Evolutionary conservation across 2,113 vertebrate species (phyloP).

Genomic region (Crotophaga sulcirostris): DNA sequence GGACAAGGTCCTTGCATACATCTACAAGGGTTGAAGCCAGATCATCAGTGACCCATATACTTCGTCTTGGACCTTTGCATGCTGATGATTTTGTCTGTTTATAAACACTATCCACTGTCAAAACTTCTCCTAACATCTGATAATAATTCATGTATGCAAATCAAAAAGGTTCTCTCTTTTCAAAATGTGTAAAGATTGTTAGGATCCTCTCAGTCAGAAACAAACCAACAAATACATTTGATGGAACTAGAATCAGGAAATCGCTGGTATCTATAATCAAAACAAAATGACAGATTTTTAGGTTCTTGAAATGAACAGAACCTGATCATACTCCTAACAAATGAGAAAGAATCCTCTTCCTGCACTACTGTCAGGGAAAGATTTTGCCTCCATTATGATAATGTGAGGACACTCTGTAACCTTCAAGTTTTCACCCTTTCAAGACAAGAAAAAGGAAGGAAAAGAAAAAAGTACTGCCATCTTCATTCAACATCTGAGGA

Average conservation of each 20-base stretch:
- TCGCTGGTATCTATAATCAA: not conserved
- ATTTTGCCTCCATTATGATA: not conserved
- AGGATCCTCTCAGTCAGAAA: not conserved
- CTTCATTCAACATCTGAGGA: not conserved
- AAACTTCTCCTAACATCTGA: not conserved
- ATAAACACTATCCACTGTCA: not conserved
- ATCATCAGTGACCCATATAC: not conserved
- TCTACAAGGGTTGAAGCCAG: not conserved
- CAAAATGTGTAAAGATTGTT: not conserved
- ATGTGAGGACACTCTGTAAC: not conserved
- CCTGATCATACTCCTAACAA: not conserved
- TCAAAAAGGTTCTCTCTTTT: not conserved
- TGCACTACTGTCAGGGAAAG: not conserved
- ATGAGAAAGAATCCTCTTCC: fast-evolving
- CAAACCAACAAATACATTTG: not conserved
- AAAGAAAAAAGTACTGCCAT: not conserved
- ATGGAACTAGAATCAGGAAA: not conserved
- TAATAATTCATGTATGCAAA: not conserved
- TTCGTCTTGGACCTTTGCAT: not conserved
- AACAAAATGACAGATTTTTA: not conserved
- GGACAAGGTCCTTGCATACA: not conserved
- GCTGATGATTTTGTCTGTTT: not conserved
- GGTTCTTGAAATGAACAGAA: not conserved
- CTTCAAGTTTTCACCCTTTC: not conserved
- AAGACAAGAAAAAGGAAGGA: not conserved